Evolutionary conservation across 2,888 invertebrate species (phyloP), one percentile per base, ranked within the genome.

Genomic region (Liposcelis brunnea): DNA sequence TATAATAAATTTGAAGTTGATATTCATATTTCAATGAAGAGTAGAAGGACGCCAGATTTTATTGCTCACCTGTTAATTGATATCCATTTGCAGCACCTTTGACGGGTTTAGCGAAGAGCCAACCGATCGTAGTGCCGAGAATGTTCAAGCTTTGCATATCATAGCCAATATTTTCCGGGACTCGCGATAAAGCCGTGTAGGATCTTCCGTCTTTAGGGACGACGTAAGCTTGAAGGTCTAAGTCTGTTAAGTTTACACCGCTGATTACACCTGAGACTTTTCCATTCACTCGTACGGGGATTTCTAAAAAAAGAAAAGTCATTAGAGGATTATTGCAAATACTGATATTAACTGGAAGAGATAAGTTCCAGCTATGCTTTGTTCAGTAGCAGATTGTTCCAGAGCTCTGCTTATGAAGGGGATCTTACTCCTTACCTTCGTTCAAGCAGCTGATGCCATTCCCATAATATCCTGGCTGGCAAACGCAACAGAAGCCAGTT

Each of bases 371-470:
- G n/a, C n/a, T n/a, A n/a, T n/a, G n/a, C n/a, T n/a, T n/a, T n/a
- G n/a, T n/a, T n/a, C n/a, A n/a, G n/a, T n/a, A n/a, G n/a, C n/a
- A n/a, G n/a, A n/a, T n/a, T n/a, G n/a, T n/a, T n/a, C n/a, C n/a
- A n/a, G n/a, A n/a, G n/a, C n/a, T n/a, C n/a, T n/a, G 26, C 26
- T 26, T 26, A 5, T 7, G 35, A 7, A 35, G 35, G 7, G 2
- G 33, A n/a, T 18, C 14, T 19, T n/a, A 21, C 14, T 18, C 40
- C 52, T 56, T 58, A 71, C 80, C 76, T 59, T 79, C 74, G 61
- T 80, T 80, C 48, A 95, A 72, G 59, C 97, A 97, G 44, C 78
- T 78, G 59, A 76, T 76, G 45, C 97, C 97, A 59, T 97, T 97
- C 49, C 97, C 97, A 58, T 85, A 91, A 64, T 68, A 89, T 5